Evolutionary conservation across 2,113 vertebrate species (phyloP), one percentile per base, ranked within the genome.

Genomic region (Sciurus niger): DNA sequence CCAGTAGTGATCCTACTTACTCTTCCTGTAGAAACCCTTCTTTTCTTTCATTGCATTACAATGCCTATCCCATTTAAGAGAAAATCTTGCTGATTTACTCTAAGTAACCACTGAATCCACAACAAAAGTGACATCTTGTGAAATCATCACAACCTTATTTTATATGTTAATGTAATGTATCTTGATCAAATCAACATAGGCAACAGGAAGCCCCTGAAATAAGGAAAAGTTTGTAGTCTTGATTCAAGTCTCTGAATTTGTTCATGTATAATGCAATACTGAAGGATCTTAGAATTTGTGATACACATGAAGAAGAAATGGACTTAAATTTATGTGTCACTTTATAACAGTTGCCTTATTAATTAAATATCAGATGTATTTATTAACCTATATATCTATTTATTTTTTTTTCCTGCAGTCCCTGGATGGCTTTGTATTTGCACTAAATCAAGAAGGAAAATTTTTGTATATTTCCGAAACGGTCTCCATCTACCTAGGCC

Each of bases 391-490:
- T 95, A 98, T 16, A 17, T 95, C 28, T 97, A 65, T 96, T 94
- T 95, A 83, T 95, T 96, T 84, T 97, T 96, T 89, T 88, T 90
- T 83, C 97, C 89, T 98, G 88, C 99, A 99, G 99, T 99, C 99
- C 98, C 99, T 99, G 99, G 99, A 99, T 98, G 99, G 99, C 98
- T 99, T 99, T 98, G 99, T 99, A 99, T 99, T 99, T 99, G 99
- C 99, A 99, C 99, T 99, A 99, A 99, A 99, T 99, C 99, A 99
- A 98, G 99, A 99, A 98, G 99, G 99, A 98, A 99, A 99, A 97
- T 99, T 99, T 99, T 99, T 99, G 96, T 99, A 99, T 99, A 99
- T 99, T 99, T 99, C 99, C 1, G 99, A 99, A 99, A 99, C 99
- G 10, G 99, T 99, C 97, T 99, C 99, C 99, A 99, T 99, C 98